phyloP scores from a whole-genome alignment of 1,140 invertebrate species.

The Scylla paramamosain region DNA sequence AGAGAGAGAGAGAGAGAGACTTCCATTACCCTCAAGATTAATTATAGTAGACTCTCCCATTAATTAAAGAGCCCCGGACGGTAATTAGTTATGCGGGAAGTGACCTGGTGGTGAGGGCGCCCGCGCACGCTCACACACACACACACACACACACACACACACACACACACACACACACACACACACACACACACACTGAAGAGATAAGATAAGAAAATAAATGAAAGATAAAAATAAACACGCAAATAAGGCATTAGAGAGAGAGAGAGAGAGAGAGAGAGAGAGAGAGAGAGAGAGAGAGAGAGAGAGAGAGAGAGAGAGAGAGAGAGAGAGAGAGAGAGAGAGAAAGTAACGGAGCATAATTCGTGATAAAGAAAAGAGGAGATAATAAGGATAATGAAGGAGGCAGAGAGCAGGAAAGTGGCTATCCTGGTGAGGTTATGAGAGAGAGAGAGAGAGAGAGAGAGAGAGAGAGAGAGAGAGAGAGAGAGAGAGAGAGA shows the following conservation, averaged over 20 bases:
- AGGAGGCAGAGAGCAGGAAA: too few relatives aligned
- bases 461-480: too few relatives aligned
- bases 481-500: too few relatives aligned
- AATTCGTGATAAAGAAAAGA: too few relatives aligned
- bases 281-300: too few relatives aligned
- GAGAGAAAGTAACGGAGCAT: too few relatives aligned
- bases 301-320: too few relatives aligned
- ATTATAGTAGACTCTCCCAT: not conserved
- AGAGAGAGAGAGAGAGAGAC: not conserved
- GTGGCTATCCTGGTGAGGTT: too few relatives aligned
- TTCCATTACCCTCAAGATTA: conserved; percentile 14
- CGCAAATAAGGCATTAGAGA: not conserved
- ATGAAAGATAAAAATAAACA: not conserved
- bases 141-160: conserved; percentile 20
- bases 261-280: too few relatives aligned
- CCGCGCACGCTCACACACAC: not conserved
- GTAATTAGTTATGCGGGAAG: not conserved
- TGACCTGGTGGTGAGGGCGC: not conserved
- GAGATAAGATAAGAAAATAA: not conserved
- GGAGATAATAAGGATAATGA: too few relatives aligned
- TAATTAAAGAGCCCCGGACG: not conserved
- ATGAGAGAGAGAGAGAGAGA: too few relatives aligned
- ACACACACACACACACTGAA: not conserved
- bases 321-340: too few relatives aligned
- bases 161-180: conserved; percentile 20